A percentile compares a stretch with the other conserved stretches of the same genome.
phyloP scores from a whole-genome alignment of 1,140 invertebrate species.

The Thaumatotibia leucotreta region DNA sequence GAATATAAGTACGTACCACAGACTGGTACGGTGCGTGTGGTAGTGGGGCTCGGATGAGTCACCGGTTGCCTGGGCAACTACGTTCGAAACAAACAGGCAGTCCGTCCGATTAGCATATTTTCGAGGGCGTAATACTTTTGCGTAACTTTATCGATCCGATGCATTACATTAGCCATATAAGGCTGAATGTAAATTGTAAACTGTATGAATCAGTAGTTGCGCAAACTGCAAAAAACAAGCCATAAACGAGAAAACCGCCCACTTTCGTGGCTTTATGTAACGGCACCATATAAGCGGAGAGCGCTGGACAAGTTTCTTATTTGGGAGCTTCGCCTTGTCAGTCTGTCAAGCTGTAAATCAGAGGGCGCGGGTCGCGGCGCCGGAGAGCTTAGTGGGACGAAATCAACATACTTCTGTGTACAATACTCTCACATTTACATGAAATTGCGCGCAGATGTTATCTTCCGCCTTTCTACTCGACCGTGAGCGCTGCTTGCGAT shows the following conservation, averaged over 20 bases:
- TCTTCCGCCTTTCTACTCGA: slow-evolving; percentile 5
- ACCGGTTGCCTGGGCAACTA: slow-evolving; percentile 33
- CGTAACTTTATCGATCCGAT: slow-evolving; percentile 13
- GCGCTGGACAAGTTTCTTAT: slow-evolving; percentile 27
- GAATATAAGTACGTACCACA: slow-evolving; percentile 45
- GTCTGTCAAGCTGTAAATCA: slow-evolving; percentile 27
- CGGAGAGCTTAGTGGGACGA: slow-evolving; percentile 13
- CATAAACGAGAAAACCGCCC: slow-evolving; percentile 14
- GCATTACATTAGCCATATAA: slow-evolving; percentile 19
- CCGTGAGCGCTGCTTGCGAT: slow-evolving; percentile 7
- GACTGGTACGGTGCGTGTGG: slow-evolving; percentile 20
- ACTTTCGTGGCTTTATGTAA: slow-evolving; percentile 36
- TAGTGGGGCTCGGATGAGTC: slow-evolving; percentile 33
- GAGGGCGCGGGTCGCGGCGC: slow-evolving; percentile 16
- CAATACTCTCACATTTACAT: slow-evolving; percentile 19
- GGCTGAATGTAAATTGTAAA: slow-evolving; percentile 6
- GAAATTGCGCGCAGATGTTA: slow-evolving; percentile 5
- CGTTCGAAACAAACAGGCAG: slow-evolving; percentile 29
- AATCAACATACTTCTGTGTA: slow-evolving; percentile 20
- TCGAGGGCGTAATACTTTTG: slow-evolving; percentile 10
- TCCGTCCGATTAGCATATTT: slow-evolving; percentile 15
- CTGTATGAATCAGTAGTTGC: slow-evolving; percentile 9
- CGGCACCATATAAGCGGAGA: slow-evolving; percentile 39
- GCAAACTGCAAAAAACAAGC: slow-evolving; percentile 21
- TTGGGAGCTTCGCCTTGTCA: slow-evolving; percentile 26